phyloP scores from a whole-genome alignment of 2,797 vertebrate genomes.

The Phalanger gymnotis region DNA sequence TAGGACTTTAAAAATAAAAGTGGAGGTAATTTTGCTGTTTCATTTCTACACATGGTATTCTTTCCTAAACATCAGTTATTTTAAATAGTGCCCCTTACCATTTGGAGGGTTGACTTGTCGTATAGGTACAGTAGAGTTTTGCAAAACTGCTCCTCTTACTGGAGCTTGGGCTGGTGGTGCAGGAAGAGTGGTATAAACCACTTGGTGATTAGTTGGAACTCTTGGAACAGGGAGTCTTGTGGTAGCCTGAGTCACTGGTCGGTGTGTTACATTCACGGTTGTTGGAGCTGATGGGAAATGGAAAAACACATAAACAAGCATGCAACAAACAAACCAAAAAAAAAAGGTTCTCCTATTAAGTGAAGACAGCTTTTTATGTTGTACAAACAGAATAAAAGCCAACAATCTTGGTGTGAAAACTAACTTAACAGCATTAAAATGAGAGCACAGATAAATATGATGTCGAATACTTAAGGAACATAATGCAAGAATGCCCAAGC shows the following conservation, averaged over 20 bases:
- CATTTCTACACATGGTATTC: background rate
- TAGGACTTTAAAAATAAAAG: background rate
- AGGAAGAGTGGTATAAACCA: conserved; percentile 86
- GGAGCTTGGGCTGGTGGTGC: conserved; percentile 84
- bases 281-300: conserved; percentile 82
- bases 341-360: background rate
- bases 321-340: conserved; percentile 1
- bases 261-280: conserved; percentile 88
- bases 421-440: conserved; percentile 30
- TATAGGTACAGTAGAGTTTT: conserved; percentile 83
- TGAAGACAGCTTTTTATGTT: background rate
- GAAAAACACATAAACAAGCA: conserved; percentile 47
- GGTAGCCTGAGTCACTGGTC: conserved; percentile 82
- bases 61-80: background rate
- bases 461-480: background rate
- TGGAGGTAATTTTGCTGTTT: background rate
- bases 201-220: conserved; percentile 84
- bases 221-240: conserved; percentile 85
- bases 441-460: background rate
- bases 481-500: conserved; percentile 2
- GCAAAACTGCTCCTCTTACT: conserved; percentile 85
- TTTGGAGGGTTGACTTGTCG: conserved; percentile 86
- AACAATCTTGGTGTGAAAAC: conserved; percentile 37
- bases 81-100: conserved; percentile 78
- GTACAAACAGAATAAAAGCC: background rate